Evolutionary conservation across 1,140 invertebrate genomes (phyloP).

Genomic region (Drosophila auraria): DNA sequence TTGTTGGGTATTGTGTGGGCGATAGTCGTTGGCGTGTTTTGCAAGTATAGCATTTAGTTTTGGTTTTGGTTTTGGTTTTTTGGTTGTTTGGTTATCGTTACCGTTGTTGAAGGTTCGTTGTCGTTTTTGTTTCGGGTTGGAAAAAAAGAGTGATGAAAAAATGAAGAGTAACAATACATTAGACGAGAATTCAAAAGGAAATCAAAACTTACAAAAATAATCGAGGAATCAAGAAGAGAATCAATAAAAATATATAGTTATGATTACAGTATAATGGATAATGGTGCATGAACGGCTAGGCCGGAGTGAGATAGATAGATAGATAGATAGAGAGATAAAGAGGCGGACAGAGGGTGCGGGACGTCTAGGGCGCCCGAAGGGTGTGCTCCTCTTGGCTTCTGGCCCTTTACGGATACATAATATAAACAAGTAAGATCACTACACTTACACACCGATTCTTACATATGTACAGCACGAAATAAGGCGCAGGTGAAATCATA

Average conservation of each 20-base stretch:
- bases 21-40: conserved; percentile 37
- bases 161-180: conserved; percentile 81
- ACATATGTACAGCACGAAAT: conserved; percentile 52
- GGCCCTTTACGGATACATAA: conserved; percentile 43
- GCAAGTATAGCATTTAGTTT: conserved; percentile 36
- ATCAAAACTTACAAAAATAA: conserved; percentile 65
- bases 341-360: conserved; percentile 28
- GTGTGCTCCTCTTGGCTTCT: conserved; percentile 52
- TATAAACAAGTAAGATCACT: conserved; percentile 41
- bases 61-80: conserved; percentile 40
- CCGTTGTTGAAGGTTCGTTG: conserved; percentile 47
- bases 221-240: conserved; percentile 36
- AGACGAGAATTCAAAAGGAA: conserved; percentile 77
- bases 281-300: conserved; percentile 57
- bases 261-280: conserved; percentile 39
- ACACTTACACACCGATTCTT: conserved; percentile 55
- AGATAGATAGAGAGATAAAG: neutral
- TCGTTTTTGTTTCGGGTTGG: conserved; percentile 50
- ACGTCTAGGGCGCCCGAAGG: conserved; percentile 29
- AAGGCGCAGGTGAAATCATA: conserved; percentile 32
- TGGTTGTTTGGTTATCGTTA: conserved; percentile 40
- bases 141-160: conserved; percentile 79
- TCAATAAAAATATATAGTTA: conserved; percentile 34
- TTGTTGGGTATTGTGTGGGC: conserved; percentile 45
- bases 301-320: conserved; percentile 14